Evolutionary conservation across 2,888 invertebrate species (phyloP).

Genomic region (Serrognathus titanus): DNA sequence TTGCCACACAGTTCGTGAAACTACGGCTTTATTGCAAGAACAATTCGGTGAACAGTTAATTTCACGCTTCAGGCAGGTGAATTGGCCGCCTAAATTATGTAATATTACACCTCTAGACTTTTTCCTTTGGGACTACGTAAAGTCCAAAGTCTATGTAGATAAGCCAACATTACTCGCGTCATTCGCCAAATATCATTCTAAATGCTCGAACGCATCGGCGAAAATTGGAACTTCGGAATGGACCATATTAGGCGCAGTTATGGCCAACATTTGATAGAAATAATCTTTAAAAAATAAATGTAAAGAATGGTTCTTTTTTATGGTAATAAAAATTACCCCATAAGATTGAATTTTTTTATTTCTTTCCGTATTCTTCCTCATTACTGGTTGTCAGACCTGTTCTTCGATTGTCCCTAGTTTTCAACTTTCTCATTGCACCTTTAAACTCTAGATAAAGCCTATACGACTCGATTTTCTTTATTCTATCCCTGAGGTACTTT

Average conservation of each 20-base stretch:
- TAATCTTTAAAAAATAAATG: constrained; percentile 12
- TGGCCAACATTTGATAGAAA: constrained; percentile 10
- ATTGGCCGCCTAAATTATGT: no score
- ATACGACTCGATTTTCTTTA: no score
- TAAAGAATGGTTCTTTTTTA: constrained; percentile 2
- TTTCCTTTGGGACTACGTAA: no score
- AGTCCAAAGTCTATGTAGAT: not conserved
- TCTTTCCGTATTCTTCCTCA: no score
- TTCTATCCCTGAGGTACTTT: no score
- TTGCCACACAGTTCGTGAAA: not conserved
- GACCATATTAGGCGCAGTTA: constrained; percentile 10
- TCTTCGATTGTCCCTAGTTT: no score
- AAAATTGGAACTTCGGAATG: constrained; percentile 8
- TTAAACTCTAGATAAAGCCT: no score
- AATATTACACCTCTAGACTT: no score
- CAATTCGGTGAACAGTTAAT: not conserved
- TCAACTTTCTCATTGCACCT: no score
- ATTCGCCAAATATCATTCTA: not conserved
- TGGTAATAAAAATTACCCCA: constrained; percentile 1
- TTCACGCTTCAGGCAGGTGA: not conserved
- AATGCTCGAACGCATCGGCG: not conserved
- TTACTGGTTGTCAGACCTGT: no score
- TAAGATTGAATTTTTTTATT: not conserved
- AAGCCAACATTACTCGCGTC: not conserved
- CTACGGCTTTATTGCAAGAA: not conserved